Percentiles rank a stretch among this genome's conserved stretches.
phyloP scores from a whole-genome alignment of 2,113 vertebrate species.

The Pachyramphus minor region DNA sequence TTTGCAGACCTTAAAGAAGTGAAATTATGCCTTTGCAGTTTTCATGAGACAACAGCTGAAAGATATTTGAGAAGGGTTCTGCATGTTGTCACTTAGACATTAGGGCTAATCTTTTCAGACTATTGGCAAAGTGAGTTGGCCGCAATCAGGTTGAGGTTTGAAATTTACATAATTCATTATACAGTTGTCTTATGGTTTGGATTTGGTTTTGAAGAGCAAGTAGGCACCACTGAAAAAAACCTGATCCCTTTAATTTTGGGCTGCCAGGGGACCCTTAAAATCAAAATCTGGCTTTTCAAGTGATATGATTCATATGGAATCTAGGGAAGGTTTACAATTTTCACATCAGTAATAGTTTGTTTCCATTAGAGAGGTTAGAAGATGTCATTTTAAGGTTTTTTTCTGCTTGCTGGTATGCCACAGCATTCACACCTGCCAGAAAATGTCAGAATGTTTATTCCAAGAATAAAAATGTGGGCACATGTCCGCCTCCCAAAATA shows the following conservation, averaged over 20 bases:
- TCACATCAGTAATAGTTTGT: slow-evolving; percentile 40
- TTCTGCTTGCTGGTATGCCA: slow-evolving; percentile 19
- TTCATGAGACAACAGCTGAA: neutral
- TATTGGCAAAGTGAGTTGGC: slow-evolving; percentile 23
- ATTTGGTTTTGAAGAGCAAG: slow-evolving; percentile 25
- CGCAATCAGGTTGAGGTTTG: neutral
- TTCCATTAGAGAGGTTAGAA: slow-evolving; percentile 40
- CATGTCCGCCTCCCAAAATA: slow-evolving; percentile 53
- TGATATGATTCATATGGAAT: slow-evolving; percentile 10
- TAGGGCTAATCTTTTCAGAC: slow-evolving; percentile 30
- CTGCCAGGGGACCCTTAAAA: neutral
- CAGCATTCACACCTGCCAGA: slow-evolving; percentile 65
- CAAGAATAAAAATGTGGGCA: slow-evolving; percentile 62
- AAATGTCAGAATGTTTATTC: slow-evolving; percentile 68
- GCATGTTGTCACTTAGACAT: slow-evolving; percentile 21
- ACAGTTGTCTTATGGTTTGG: slow-evolving; percentile 19
- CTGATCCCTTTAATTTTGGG: neutral
- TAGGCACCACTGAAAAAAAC: neutral
- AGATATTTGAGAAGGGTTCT: slow-evolving; percentile 20
- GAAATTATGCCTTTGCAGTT: neutral
- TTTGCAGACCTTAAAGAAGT: neutral
- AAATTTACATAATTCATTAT: slow-evolving; percentile 58
- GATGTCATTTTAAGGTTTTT: slow-evolving; percentile 2
- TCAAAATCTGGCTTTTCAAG: neutral
- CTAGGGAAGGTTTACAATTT: neutral